Evolutionary conservation across 2,797 vertebrate species (phyloP), one percentile per base, ranked within the genome.

Genomic region (Menidia menidia): DNA sequence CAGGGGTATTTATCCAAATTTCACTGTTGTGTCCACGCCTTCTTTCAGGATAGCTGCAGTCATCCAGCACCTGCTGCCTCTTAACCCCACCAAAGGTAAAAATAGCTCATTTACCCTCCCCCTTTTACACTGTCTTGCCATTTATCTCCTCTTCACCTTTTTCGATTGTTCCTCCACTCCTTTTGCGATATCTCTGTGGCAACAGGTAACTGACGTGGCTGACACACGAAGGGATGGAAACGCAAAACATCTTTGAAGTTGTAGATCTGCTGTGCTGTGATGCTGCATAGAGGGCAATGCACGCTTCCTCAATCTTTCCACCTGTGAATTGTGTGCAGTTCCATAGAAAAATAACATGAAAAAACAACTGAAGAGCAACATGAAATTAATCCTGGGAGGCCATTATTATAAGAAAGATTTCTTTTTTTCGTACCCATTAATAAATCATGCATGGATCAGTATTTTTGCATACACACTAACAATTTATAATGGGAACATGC

Each of bases 171-270:
- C 53, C 64, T 66, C 19, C 3, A 9, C 35, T 7, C 74, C 86
- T 51, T 68, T 69, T 62, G 59, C 8, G 14, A 73, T 71, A 63
- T 83, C 68, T 76, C 73, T 58, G 6, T 71, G 55, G 62, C 52
- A 63, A 72, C 1, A 11, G 62, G 57, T 72, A 65, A 63, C 72
- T 75, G 77, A 71, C 60, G 53, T 61, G 57, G 55, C 62, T 63
- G 73, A 80, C 63, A 75, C 74, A 75, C 33, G 60, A 64, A 55
- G 60, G 75, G 62, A 86, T 81, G 67, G 50, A 78, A 79, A 72
- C 71, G 71, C 51, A 65, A 64, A 81, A 65, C 30, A 48, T 44
- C 74, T 84, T 66, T 73, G 54, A 85, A 62, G 71, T 68, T 16
- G 33, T 3, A 32, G 47, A 57, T 54, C 61, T 58, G 67, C 68